A percentile compares a stretch with the other conserved stretches of the same genome.
Evolutionary conservation across 2,797 vertebrate species (phyloP).

Genomic region (Acipenser transmontanus): DNA sequence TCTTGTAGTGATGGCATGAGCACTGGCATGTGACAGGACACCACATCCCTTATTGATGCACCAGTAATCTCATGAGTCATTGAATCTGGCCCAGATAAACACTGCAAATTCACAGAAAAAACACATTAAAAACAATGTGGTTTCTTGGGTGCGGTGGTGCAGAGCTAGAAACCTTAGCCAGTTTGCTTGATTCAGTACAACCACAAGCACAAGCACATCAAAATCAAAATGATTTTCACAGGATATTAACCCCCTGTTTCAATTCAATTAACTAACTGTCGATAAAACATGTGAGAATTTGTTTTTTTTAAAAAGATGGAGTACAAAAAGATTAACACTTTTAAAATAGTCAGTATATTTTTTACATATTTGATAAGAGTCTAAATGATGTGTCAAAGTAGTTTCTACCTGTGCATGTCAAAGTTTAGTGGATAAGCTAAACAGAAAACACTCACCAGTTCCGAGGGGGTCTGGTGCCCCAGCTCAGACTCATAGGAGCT

Average conservation of each 20-base stretch:
- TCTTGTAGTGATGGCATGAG: conserved; percentile 70
- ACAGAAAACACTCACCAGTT: conserved; percentile 36
- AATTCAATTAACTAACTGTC: too few species aligned
- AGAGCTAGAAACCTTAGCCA: too few species aligned
- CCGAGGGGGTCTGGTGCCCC: conserved; percentile 72
- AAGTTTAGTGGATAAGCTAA: not conserved
- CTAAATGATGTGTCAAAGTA: not conserved
- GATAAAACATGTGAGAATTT: too few species aligned
- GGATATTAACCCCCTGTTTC: too few species aligned
- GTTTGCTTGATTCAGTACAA: too few species aligned
- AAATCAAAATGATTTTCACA: too few species aligned
- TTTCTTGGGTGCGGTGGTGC: too few species aligned
- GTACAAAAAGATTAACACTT: not conserved
- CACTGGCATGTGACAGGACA: conserved; percentile 44
- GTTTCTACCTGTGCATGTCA: not conserved
- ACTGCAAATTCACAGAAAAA: conserved; percentile 59
- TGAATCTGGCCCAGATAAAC: conserved; percentile 73
- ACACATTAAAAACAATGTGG: too few species aligned
- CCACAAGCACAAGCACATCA: too few species aligned
- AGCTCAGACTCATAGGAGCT: conserved; percentile 88
- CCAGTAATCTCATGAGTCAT: conserved; percentile 61
- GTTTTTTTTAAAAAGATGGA: not conserved
- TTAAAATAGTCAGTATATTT: not conserved
- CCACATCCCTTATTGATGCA: conserved; percentile 53
- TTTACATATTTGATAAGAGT: not conserved